Conservation (phyloP, 1,140 invertebrate genomes). For the Drosophila miranda region DNA sequence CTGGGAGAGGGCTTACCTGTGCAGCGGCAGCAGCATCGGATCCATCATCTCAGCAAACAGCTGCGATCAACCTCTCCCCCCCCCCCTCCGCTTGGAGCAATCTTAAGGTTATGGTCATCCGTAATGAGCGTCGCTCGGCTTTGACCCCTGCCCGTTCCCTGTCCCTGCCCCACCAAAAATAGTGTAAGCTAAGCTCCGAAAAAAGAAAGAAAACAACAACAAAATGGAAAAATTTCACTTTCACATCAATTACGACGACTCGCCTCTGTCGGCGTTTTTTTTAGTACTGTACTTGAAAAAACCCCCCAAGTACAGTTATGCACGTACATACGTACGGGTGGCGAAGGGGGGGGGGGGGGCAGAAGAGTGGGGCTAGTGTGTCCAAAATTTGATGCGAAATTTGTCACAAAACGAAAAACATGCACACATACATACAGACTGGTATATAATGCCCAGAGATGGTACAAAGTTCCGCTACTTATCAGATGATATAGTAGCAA, state of each 20-base stretch:
- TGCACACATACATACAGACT: neutral
- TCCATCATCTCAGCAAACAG: too few species aligned
- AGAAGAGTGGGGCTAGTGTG: too few species aligned
- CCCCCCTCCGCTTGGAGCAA: slow-evolving; percentile 7
- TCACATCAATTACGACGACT: slow-evolving; percentile 71
- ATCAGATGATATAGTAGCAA: too few species aligned
- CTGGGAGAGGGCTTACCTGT: too few species aligned
- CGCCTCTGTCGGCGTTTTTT: slow-evolving; percentile 20
- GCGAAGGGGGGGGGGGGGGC: too few species aligned
- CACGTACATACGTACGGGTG: neutral
- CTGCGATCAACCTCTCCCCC: slow-evolving; percentile 4
- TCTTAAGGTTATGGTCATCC: slow-evolving; percentile 77
- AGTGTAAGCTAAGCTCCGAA: slow-evolving; percentile 34
- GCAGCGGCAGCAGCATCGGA: slow-evolving; percentile 6
- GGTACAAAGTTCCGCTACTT: too few species aligned
- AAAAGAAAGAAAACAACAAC: slow-evolving; percentile 27
- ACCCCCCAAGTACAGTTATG: slow-evolving; percentile 7
- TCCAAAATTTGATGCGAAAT: too few species aligned
- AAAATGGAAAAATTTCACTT: slow-evolving; percentile 69
- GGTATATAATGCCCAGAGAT: neutral
- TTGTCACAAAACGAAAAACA: neutral
- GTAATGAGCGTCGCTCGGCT: slow-evolving; percentile 36
- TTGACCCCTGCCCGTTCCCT: slow-evolving; percentile 28
- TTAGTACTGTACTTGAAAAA: slow-evolving; percentile 58
- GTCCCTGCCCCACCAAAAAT: slow-evolving; percentile 14